These are phyloP conservation scores for Rotaria magnacalcarata DNA, from an alignment of 2,888 invertebrate species.

Conservation along the genomic window DNA sequence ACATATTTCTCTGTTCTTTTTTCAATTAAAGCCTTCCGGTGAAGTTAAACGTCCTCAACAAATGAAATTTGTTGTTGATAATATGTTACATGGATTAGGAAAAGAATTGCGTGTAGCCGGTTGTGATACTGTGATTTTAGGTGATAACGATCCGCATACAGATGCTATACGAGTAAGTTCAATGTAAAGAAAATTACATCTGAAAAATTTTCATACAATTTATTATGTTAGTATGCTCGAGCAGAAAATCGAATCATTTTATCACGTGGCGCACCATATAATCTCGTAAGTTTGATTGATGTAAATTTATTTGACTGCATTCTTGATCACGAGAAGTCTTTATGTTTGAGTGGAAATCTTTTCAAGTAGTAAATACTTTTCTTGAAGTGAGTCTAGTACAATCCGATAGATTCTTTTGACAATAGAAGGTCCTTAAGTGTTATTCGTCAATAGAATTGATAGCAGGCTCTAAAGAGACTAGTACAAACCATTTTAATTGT, in stretches of 20 bases:
- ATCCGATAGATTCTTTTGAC: no score
- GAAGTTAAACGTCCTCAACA: neutral
- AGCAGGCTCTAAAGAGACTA: no score
- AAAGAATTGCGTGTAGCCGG: constrained; percentile 43
- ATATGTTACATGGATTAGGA: constrained; percentile 44
- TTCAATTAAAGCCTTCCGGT: neutral
- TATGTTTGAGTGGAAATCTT: no score
- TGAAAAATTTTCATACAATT: neutral
- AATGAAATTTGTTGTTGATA: constrained; percentile 40
- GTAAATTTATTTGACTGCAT: no score
- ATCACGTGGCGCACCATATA: constrained; percentile 41
- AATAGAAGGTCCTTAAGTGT: no score
- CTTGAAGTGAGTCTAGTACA: no score
- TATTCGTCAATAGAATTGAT: no score
- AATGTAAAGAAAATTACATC: neutral
- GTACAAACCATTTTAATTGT: no score
- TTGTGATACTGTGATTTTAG: constrained; percentile 39
- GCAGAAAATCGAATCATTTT: constrained; percentile 40
- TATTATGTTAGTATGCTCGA: constrained; percentile 35
- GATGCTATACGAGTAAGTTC: constrained; percentile 41
- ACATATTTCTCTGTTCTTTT: neutral
- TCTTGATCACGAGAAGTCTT: no score
- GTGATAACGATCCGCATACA: constrained; percentile 41
- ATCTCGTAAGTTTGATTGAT: neutral
- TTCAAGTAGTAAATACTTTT: no score